These are phyloP conservation scores for Hyperoodon ampullatus DNA, from an alignment of 2,113 vertebrate genomes.

Conservation along the genomic window DNA sequence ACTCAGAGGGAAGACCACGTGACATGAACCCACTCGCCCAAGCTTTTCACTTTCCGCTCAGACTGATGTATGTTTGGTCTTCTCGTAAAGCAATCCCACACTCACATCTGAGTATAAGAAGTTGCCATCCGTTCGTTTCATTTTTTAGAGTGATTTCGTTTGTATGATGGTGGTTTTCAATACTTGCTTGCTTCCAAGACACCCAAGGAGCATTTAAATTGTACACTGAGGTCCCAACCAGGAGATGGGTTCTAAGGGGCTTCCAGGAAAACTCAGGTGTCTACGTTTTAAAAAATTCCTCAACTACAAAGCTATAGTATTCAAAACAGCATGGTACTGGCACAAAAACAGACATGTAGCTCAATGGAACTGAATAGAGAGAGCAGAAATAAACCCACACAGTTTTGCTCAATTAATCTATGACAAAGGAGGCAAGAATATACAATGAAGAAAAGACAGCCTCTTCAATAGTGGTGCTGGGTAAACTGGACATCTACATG, in stretches of 20 bases:
- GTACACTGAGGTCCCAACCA: accelerated
- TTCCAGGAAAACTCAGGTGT: no score
- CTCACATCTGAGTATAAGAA: not conserved
- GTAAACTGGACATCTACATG: no score
- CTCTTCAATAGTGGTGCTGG: no score
- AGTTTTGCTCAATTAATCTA: no score
- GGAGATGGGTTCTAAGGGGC: accelerated
- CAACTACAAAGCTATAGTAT: not conserved
- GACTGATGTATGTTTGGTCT: accelerated
- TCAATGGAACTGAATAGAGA: not conserved
- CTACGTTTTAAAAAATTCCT: not conserved
- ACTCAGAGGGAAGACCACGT: not conserved
- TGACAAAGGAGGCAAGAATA: no score
- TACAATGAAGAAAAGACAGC: no score
- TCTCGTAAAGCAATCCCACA: not conserved
- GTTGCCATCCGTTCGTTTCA: accelerated
- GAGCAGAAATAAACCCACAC: no score
- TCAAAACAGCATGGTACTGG: not conserved
- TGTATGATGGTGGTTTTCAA: not conserved
- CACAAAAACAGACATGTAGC: not conserved
- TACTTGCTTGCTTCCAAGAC: not conserved
- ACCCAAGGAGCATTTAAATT: not conserved
- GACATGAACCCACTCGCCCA: accelerated
- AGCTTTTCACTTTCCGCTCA: accelerated
- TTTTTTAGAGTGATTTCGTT: no score